phyloP scores from a whole-genome alignment of 2,888 invertebrate genomes.

The Neocrepidodera transversa region DNA sequence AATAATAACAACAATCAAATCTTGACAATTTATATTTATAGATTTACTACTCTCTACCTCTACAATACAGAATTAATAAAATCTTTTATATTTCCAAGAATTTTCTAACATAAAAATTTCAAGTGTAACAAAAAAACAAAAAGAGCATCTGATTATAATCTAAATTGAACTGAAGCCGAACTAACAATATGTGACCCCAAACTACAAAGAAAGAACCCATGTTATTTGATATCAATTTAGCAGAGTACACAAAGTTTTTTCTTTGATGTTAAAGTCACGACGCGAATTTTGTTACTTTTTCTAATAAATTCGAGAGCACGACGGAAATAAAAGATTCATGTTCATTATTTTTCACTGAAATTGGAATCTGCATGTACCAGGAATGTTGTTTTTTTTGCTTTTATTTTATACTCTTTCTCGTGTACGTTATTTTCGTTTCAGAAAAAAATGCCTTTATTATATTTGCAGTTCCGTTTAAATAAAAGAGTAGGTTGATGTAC shows the following conservation, averaged over 20 bases:
- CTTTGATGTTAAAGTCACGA: conserved; percentile 19
- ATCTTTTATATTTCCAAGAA: no score
- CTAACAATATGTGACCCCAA: conserved; percentile 19
- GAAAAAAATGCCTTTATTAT: neutral
- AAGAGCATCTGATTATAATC: conserved; percentile 20
- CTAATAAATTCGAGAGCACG: conserved; percentile 22
- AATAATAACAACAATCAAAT: no score
- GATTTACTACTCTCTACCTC: no score
- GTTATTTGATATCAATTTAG: conserved; percentile 28
- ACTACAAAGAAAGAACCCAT: conserved; percentile 13
- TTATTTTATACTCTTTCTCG: no score
- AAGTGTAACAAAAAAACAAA: no score
- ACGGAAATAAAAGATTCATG: conserved; percentile 24
- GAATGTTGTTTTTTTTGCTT: conserved; percentile 3
- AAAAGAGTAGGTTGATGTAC: neutral
- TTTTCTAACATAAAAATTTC: no score
- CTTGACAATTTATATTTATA: no score
- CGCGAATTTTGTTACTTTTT: conserved; percentile 27
- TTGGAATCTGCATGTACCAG: conserved; percentile 24
- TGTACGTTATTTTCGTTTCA: neutral
- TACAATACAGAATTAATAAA: no score
- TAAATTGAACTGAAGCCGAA: conserved; percentile 19
- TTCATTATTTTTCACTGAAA: conserved; percentile 25
- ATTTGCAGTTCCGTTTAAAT: neutral
- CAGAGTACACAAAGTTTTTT: conserved; percentile 15